Conservation (phyloP, 2,888 invertebrate species). For the Heliconius ethilla region DNA sequence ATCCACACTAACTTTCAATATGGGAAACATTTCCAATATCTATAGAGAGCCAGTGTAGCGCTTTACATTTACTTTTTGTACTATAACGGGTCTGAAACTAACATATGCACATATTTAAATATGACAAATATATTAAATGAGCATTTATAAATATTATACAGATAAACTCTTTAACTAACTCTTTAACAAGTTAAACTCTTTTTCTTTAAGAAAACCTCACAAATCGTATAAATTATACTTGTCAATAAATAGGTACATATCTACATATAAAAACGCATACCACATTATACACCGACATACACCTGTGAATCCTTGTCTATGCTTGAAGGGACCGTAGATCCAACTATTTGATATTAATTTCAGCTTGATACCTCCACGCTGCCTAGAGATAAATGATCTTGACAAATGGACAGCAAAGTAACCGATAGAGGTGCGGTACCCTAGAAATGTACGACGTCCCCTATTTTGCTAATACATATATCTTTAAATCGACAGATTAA, state of each 20-base stretch:
- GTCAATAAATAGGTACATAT: not conserved
- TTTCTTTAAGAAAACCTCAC: not conserved
- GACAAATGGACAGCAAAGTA: too few species aligned
- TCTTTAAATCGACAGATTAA: not conserved
- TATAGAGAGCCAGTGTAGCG: not conserved
- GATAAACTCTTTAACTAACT: not conserved
- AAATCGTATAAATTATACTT: not conserved
- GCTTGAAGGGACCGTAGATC: too few species aligned
- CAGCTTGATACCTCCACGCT: too few species aligned
- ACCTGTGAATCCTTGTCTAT: too few species aligned
- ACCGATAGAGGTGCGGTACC: too few species aligned
- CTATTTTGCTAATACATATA: not conserved
- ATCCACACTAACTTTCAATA: constrained; percentile 24
- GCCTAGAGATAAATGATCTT: too few species aligned
- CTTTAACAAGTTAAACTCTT: not conserved
- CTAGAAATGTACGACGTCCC: too few species aligned
- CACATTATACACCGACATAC: too few species aligned
- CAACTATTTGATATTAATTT: too few species aligned
- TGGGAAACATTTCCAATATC: constrained; percentile 24
- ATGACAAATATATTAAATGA: not conserved
- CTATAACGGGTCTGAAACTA: not conserved
- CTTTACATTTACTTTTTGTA: constrained; percentile 1
- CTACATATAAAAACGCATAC: too few species aligned
- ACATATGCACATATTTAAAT: not conserved
- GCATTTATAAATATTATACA: not conserved